Evolutionary conservation across 2,888 invertebrate genomes (phyloP).

Genomic region (Polia nebulosa): DNA sequence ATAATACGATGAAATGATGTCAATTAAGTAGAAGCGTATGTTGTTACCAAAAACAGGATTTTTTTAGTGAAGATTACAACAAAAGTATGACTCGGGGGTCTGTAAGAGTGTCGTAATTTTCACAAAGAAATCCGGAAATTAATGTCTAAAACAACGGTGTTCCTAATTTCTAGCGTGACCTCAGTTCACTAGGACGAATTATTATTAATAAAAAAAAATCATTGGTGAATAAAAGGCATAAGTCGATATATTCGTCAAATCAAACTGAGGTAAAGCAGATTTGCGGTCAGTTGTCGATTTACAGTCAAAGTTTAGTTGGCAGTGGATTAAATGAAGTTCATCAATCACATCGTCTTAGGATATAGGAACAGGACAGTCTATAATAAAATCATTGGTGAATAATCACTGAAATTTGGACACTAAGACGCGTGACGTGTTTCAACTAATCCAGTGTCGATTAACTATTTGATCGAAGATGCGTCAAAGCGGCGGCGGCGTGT

Average conservation of each 20-base stretch:
- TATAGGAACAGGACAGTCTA: conserved; percentile 88
- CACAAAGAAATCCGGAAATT: conserved; percentile 73
- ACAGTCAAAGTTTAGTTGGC: conserved; percentile 69
- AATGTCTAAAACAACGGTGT: conserved; percentile 78
- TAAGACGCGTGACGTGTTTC: conserved; percentile 78
- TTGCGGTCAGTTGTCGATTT: conserved; percentile 65
- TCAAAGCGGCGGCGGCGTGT: conserved; percentile 71
- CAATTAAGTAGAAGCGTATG: conserved; percentile 90
- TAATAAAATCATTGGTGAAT: conserved; percentile 89
- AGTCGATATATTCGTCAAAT: conserved; percentile 71
- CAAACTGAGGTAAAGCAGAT: conserved; percentile 81
- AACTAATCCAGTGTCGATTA: conserved; percentile 85
- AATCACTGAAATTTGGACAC: conserved; percentile 88
- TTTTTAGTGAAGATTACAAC: conserved; percentile 76
- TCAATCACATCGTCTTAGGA: conserved; percentile 75
- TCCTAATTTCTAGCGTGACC: conserved; percentile 76
- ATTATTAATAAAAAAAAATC: conserved; percentile 62
- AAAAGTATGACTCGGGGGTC: conserved; percentile 25
- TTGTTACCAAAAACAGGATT: conserved; percentile 80
- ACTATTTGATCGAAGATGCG: conserved; percentile 87
- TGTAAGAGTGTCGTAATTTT: conserved; percentile 67
- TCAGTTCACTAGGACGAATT: conserved; percentile 79
- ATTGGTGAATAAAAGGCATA: conserved; percentile 65
- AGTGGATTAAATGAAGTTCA: conserved; percentile 87
- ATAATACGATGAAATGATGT: conserved; percentile 89